These are phyloP conservation scores for Aphrocallistes beatrix DNA, from an alignment of 37 sponge, comb jelly and placozoan genomes.

Conservation along the genomic window DNA sequence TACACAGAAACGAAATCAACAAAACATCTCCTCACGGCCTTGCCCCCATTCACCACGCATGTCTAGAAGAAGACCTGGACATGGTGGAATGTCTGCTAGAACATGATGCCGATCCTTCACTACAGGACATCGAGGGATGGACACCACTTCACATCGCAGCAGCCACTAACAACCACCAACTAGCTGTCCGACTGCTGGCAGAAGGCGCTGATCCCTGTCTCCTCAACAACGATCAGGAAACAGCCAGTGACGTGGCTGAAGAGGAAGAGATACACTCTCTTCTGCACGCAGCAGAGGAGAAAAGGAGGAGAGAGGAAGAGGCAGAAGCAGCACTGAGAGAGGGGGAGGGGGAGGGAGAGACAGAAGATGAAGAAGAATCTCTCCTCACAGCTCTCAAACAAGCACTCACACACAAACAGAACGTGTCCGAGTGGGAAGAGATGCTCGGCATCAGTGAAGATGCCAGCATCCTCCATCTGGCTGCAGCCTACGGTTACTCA, in stretches of 20 bases:
- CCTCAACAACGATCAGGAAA: background rate
- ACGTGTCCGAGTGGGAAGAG: background rate
- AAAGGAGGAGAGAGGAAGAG: background rate
- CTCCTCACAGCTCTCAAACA: background rate
- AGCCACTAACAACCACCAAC: background rate
- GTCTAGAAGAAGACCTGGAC: constrained; percentile 3
- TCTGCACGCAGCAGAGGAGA: background rate
- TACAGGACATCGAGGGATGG: constrained; percentile 9
- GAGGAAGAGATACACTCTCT: background rate
- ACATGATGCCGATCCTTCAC: background rate
- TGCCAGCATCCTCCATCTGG: background rate
- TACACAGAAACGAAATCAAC: constrained; percentile 7
- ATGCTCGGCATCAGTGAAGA: background rate
- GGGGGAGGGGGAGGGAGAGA: background rate
- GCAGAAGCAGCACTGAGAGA: background rate
- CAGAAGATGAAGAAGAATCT: background rate
- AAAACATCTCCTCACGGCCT: background rate
- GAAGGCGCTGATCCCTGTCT: constrained; percentile 12
- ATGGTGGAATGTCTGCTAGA: background rate
- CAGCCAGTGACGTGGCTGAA: background rate
- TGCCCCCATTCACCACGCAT: background rate
- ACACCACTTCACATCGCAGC: constrained; percentile 6
- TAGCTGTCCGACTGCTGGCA: background rate
- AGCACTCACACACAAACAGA: background rate
- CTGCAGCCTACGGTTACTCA: constrained; percentile 3